Conservation (phyloP, 2,797 vertebrate species). For the Caiman crocodilus region DNA sequence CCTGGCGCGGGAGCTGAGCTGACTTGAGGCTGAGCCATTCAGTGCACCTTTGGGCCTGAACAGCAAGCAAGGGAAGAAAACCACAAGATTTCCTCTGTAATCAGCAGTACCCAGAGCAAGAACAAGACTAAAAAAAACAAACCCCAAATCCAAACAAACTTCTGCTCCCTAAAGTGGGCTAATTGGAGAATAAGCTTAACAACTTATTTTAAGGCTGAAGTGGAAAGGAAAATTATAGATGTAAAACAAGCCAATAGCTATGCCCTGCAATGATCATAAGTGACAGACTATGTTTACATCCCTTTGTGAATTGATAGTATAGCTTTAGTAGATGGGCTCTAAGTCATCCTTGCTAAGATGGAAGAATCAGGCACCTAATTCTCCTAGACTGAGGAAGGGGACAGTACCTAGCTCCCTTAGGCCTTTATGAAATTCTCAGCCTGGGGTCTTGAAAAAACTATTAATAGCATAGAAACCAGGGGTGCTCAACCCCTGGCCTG, state of each 20-base stretch:
- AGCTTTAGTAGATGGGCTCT: not conserved
- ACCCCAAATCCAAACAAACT: constrained; percentile 2
- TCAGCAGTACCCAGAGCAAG: constrained; percentile 40
- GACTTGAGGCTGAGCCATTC: constrained; percentile 18
- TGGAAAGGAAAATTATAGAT: constrained; percentile 50
- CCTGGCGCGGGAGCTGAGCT: constrained; percentile 26
- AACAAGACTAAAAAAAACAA: not conserved
- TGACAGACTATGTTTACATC: not conserved
- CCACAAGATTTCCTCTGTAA: constrained; percentile 45
- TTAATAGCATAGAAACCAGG: not conserved
- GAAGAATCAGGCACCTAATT: not conserved
- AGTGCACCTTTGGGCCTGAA: constrained; percentile 38
- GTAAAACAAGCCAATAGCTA: not conserved
- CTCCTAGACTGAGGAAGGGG: not conserved
- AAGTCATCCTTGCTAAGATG: not conserved
- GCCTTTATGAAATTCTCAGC: not conserved
- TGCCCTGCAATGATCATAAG: not conserved
- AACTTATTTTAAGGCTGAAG: constrained; percentile 37
- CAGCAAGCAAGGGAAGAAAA: constrained; percentile 35
- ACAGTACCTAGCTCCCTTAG: not conserved
- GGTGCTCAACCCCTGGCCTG: too few species aligned
- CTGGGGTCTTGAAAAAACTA: accelerated
- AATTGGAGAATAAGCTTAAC: constrained; percentile 61
- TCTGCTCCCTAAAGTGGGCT: constrained; percentile 10
- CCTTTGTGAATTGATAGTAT: not conserved